A percentile compares a stretch with the other conserved stretches of the same genome.
Evolutionary conservation across 2,797 vertebrate genomes (phyloP).

Genomic region (Acrocephalus scirpaceus): DNA sequence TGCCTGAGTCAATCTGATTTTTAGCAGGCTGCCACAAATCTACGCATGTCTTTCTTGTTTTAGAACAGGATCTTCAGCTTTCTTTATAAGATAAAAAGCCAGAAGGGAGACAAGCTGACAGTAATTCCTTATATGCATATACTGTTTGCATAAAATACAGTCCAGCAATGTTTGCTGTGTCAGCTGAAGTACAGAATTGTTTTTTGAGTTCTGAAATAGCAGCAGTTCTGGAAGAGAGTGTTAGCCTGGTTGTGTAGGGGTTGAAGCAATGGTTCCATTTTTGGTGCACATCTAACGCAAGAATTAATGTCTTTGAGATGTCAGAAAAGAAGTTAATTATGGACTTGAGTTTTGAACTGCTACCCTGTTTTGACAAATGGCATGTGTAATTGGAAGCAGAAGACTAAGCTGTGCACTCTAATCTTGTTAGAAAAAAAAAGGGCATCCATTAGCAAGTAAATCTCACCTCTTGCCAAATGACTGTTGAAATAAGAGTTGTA

Average conservation of each 20-base stretch:
- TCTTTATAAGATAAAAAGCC: slow-evolving; percentile 35
- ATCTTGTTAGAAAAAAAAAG: background rate
- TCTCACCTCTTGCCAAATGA: background rate
- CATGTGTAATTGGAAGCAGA: background rate
- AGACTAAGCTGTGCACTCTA: background rate
- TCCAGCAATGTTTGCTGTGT: slow-evolving; percentile 7
- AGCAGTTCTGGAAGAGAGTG: background rate
- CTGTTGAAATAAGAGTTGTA: background rate
- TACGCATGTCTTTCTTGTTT: background rate
- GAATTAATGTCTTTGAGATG: background rate
- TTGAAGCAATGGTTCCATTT: background rate
- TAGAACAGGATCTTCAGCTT: slow-evolving; percentile 3
- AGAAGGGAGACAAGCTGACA: background rate
- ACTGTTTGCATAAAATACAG: background rate
- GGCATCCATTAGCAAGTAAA: background rate
- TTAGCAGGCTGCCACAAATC: background rate
- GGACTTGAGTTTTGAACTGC: slow-evolving; percentile 2
- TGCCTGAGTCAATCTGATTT: background rate
- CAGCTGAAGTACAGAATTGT: background rate
- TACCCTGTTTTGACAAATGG: slow-evolving; percentile 1
- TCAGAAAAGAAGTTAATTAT: slow-evolving; percentile 21
- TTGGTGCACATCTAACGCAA: background rate
- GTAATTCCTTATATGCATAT: background rate
- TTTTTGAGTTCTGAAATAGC: background rate
- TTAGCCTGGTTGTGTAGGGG: background rate